Percentiles rank a stretch among this genome's conserved stretches.
These are phyloP conservation scores for Triplophysa dalaica DNA, from an alignment of 2,113 vertebrate genomes.

Conservation along the genomic window DNA sequence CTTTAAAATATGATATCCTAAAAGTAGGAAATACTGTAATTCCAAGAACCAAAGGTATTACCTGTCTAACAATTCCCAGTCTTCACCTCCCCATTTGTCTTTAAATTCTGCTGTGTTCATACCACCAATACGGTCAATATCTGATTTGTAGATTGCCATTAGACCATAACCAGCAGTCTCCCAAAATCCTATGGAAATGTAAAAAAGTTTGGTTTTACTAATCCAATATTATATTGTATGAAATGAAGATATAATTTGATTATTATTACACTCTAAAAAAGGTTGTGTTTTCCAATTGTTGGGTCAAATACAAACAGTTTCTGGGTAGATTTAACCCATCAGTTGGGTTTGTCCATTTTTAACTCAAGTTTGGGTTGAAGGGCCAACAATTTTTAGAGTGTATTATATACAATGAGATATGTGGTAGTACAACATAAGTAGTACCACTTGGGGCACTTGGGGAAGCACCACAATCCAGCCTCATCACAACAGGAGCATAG, in stretches of 20 bases:
- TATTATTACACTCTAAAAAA: no score
- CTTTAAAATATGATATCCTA: neutral
- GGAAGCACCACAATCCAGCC: slow-evolving; percentile 78
- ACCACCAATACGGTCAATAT: slow-evolving; percentile 41
- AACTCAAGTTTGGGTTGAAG: no score
- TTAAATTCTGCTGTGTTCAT: slow-evolving; percentile 49
- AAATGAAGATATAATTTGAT: no score
- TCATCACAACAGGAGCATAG: slow-evolving; percentile 81
- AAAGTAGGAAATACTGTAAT: neutral
- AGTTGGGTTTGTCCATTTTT: no score
- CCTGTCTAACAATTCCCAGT: slow-evolving; percentile 53
- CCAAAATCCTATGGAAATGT: slow-evolving; percentile 39
- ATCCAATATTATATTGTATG: neutral
- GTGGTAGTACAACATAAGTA: no score
- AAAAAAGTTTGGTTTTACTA: neutral
- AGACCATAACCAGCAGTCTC: slow-evolving; percentile 41
- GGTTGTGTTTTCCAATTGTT: no score
- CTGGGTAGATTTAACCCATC: no score
- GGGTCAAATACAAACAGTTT: no score
- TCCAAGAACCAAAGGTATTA: neutral
- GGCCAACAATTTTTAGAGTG: no score
- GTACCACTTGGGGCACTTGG: slow-evolving; percentile 66
- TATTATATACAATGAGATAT: no score
- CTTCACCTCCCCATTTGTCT: slow-evolving; percentile 48
- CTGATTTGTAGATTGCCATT: slow-evolving; percentile 46